phyloP scores from a whole-genome alignment of 2,888 invertebrate genomes.

The Xanthostigma xanthostigma region DNA sequence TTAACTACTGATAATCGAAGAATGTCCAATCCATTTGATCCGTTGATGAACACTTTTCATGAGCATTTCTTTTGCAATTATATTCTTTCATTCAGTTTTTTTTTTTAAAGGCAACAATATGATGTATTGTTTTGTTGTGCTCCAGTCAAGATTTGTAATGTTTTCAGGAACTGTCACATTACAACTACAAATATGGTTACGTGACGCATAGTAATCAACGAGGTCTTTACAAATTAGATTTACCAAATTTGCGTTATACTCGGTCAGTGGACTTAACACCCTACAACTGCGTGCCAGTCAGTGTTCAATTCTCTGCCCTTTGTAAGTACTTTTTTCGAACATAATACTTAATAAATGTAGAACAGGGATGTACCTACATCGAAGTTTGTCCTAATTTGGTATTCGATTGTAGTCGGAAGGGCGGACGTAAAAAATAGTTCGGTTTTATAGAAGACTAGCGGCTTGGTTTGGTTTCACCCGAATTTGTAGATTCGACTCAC shows the following conservation, averaged over 20 bases:
- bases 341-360: too few relatives aligned
- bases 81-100: neutral
- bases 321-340: conserved; percentile 36
- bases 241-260: conserved; percentile 53
- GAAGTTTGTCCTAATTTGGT: too few relatives aligned
- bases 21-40: too few relatives aligned
- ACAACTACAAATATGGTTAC: conserved; percentile 53
- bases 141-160: too few relatives aligned
- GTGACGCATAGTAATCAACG: conserved; percentile 57
- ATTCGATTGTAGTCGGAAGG: too few relatives aligned
- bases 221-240: conserved; percentile 56
- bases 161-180: conserved; percentile 34
- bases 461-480: too few relatives aligned
- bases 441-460: too few relatives aligned
- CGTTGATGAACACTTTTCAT: neutral
- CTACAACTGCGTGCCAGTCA: conserved; percentile 55
- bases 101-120: neutral
- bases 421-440: too few relatives aligned
- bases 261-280: conserved; percentile 54
- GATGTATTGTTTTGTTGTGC: neutral
- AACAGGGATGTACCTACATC: too few relatives aligned
- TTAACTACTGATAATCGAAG: too few relatives aligned
- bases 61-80: neutral
- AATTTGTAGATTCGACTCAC: too few relatives aligned
- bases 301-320: conserved; percentile 52